phyloP scores from a whole-genome alignment of 2,113 vertebrate genomes.

The Melanerpes formicivorus region DNA sequence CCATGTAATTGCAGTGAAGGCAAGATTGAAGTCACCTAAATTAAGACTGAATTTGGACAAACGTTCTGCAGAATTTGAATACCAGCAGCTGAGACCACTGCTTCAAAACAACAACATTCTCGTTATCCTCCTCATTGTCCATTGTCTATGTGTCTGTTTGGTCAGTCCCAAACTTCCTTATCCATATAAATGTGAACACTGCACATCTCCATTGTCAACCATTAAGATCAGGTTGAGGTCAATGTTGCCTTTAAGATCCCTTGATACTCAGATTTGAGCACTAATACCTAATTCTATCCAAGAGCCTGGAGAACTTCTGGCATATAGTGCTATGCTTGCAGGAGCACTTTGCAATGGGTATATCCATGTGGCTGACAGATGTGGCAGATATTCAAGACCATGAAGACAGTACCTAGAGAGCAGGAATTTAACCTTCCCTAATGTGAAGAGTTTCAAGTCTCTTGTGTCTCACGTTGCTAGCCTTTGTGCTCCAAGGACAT shows the following conservation, averaged over 20 bases:
- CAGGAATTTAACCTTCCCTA: neutral
- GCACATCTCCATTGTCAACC: neutral
- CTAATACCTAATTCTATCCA: neutral
- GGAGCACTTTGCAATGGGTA: neutral
- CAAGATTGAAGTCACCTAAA: neutral
- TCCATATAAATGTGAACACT: neutral
- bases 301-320: neutral
- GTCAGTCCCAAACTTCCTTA: neutral
- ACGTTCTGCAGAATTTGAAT: neutral
- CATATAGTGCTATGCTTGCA: neutral
- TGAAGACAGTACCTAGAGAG: neutral
- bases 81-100: neutral
- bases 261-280: neutral
- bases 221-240: neutral
- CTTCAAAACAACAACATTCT: neutral
- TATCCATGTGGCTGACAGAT: neutral
- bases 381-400: accelerated
- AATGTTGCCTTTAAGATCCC: neutral
- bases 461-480: neutral
- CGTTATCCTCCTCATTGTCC: neutral
- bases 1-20: neutral
- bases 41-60: neutral
- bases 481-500: neutral
- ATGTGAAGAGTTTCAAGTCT: accelerated
- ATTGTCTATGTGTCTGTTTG: neutral